Percentiles rank a stretch among this genome's conserved stretches.
Conservation (phyloP, 2,797 vertebrate species). For the Cichlasoma orientale region DNA sequence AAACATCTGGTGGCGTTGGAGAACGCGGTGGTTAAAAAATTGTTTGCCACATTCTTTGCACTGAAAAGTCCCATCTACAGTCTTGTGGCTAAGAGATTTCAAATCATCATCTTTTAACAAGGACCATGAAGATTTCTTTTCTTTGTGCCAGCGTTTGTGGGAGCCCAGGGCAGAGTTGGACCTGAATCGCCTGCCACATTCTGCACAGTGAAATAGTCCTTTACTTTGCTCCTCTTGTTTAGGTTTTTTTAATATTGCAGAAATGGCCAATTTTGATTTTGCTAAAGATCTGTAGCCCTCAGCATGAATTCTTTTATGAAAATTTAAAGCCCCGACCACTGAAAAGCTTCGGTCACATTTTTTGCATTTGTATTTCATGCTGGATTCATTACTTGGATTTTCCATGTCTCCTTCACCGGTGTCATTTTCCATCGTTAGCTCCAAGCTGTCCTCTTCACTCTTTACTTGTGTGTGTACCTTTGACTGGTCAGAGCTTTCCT, state of each 20-base stretch:
- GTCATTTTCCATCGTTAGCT: constrained; percentile 6
- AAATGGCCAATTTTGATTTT: constrained; percentile 32
- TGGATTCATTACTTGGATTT: neutral
- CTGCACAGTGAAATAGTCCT: constrained; percentile 72
- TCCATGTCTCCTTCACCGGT: neutral
- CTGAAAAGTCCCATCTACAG: constrained; percentile 68
- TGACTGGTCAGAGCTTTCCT: neutral
- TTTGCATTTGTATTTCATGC: constrained; percentile 78
- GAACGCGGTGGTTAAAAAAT: constrained; percentile 76
- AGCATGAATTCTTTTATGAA: constrained; percentile 78
- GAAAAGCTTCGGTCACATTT: constrained; percentile 77
- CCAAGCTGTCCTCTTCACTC: neutral
- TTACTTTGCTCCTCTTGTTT: constrained; percentile 58
- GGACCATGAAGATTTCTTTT: constrained; percentile 68
- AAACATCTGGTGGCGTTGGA: constrained; percentile 74
- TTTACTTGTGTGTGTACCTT: neutral
- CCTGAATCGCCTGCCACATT: constrained; percentile 79
- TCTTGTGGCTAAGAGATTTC: constrained; percentile 38
- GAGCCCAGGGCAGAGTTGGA: constrained; percentile 80
- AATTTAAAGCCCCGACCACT: constrained; percentile 78
- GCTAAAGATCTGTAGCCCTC: constrained; percentile 39
- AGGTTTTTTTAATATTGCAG: constrained; percentile 36
- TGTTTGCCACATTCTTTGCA: constrained; percentile 76
- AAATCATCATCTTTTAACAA: constrained; percentile 59
- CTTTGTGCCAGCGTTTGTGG: constrained; percentile 81